phyloP scores from a whole-genome alignment of 2,888 invertebrate genomes.

The Ctena decussata region DNA sequence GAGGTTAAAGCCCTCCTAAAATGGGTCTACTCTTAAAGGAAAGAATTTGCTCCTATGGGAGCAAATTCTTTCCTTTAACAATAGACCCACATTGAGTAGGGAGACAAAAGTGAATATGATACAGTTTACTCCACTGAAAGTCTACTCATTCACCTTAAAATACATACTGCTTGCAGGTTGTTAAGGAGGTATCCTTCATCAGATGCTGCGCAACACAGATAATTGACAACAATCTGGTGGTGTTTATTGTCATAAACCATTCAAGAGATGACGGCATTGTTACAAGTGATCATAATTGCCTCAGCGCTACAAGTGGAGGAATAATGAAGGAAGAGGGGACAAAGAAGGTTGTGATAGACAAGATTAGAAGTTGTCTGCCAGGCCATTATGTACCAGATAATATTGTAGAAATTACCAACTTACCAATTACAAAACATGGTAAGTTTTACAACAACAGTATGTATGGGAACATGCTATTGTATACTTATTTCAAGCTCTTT shows the following conservation, averaged over 20 bases:
- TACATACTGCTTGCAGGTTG: slow-evolving; percentile 35
- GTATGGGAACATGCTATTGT: too few species aligned
- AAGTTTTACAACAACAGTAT: too few species aligned
- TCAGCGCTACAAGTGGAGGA: not conserved
- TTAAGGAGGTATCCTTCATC: not conserved
- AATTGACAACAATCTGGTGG: slow-evolving; percentile 11
- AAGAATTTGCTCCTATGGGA: too few species aligned
- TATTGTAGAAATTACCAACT: slow-evolving; percentile 66
- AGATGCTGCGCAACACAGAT: slow-evolving; percentile 10
- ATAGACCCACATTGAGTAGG: too few species aligned
- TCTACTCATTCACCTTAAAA: too few species aligned
- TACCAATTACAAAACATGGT: slow-evolving; percentile 86
- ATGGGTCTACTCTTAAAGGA: too few species aligned
- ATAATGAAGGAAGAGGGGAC: not conserved
- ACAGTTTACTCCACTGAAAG: too few species aligned
- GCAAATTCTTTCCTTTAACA: too few species aligned
- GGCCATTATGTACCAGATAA: slow-evolving; percentile 80
- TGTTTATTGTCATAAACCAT: slow-evolving; percentile 7
- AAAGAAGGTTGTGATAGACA: not conserved
- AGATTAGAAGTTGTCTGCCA: slow-evolving; percentile 66
- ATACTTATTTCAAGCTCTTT: too few species aligned
- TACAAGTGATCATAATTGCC: not conserved
- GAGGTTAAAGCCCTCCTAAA: too few species aligned
- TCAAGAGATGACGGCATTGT: not conserved
- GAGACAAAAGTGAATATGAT: too few species aligned